phyloP scores from a whole-genome alignment of 2,797 vertebrate genomes.

The Galaxias olidus region DNA sequence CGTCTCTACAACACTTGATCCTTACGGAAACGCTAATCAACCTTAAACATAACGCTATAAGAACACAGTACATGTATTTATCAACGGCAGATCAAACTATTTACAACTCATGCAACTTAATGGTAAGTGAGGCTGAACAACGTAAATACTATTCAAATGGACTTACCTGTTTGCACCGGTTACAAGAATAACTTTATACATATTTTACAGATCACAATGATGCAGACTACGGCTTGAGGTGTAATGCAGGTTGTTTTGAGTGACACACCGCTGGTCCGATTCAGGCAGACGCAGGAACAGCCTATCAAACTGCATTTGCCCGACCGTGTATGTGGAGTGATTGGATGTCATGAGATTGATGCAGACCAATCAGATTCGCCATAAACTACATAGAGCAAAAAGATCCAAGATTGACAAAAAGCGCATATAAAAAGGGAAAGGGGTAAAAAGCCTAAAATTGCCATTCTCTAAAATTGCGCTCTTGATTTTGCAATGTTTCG shows the following conservation, averaged over 20 bases:
- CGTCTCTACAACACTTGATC: no score
- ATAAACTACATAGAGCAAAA: conserved; percentile 37
- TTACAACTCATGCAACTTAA: no score
- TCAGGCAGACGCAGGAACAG: background rate
- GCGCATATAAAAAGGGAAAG: conserved; percentile 11
- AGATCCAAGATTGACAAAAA: conserved; percentile 6
- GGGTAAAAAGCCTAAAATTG: no score
- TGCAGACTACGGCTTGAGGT: background rate
- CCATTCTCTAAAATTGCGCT: no score
- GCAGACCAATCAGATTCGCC: conserved; percentile 54
- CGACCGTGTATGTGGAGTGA: conserved; percentile 58
- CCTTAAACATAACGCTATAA: no score
- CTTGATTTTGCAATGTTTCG: no score
- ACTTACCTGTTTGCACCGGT: conserved; percentile 89
- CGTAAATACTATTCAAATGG: background rate
- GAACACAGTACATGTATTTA: no score
- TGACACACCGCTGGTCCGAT: conserved; percentile 49
- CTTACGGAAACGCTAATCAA: no score
- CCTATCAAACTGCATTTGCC: conserved; percentile 31
- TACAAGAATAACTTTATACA: conserved; percentile 81
- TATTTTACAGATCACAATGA: conserved; percentile 20
- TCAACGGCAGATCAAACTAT: no score
- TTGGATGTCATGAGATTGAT: conserved; percentile 49
- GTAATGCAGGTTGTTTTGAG: conserved; percentile 5
- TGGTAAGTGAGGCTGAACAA: no score